Evolutionary conservation across 2,797 vertebrate genomes (phyloP).

Genomic region (Ibycter americanus): DNA sequence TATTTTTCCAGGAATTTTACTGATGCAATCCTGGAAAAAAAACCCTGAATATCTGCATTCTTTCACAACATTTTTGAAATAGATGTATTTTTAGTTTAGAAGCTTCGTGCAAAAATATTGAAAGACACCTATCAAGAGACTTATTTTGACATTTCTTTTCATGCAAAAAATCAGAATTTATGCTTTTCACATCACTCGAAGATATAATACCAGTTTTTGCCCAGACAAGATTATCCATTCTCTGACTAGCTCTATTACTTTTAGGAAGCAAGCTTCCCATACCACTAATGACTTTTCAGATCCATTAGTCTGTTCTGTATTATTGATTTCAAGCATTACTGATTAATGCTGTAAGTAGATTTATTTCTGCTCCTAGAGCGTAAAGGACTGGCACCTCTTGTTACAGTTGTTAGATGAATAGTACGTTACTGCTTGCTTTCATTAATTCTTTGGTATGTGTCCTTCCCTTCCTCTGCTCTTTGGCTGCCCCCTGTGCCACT

Average conservation of each 20-base stretch:
- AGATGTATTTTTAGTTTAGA: neutral
- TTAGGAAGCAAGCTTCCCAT: neutral
- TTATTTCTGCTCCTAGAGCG: constrained; percentile 14
- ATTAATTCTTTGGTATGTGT: neutral
- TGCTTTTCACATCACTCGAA: neutral
- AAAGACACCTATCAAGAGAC: neutral
- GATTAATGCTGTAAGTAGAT: neutral
- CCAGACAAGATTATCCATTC: neutral
- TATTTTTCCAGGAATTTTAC: neutral
- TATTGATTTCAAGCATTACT: constrained; percentile 26
- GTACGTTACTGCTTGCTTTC: neutral
- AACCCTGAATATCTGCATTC: neutral
- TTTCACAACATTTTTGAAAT: neutral
- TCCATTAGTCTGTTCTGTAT: constrained; percentile 32
- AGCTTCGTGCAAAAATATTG: neutral
- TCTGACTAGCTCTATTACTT: neutral
- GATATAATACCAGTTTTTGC: neutral
- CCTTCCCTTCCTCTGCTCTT: neutral
- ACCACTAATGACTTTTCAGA: neutral
- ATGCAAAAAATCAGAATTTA: neutral
- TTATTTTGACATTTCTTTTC: neutral
- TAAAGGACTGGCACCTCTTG: neutral
- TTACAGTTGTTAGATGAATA: neutral
- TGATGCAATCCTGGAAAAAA: neutral
- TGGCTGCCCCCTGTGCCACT: neutral